phyloP scores from a whole-genome alignment of 2,888 invertebrate species.

The Linnaemya vulpina region DNA sequence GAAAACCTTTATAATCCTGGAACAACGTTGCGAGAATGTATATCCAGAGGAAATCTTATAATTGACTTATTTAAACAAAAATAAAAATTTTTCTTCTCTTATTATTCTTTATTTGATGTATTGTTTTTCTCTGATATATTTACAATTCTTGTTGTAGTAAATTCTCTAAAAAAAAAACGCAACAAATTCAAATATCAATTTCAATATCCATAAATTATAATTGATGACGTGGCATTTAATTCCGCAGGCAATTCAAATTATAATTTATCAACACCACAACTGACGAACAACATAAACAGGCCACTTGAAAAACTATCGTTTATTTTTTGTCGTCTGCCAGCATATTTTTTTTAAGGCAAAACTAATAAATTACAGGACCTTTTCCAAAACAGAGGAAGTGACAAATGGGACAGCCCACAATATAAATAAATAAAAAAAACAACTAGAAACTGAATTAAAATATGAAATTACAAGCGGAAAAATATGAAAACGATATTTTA shows the following conservation, averaged over 20 bases:
- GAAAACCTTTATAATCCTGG: too few species aligned
- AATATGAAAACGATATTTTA: slow-evolving; percentile 56
- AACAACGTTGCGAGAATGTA: too few species aligned
- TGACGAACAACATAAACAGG: slow-evolving; percentile 17
- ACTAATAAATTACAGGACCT: slow-evolving; percentile 50
- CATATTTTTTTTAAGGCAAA: slow-evolving; percentile 7
- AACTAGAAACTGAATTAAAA: not conserved
- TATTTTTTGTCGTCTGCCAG: not conserved
- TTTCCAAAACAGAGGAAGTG: slow-evolving; percentile 50
- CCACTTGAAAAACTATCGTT: slow-evolving; percentile 44
- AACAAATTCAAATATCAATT: not conserved
- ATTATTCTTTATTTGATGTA: too few species aligned
- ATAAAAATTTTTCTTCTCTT: too few species aligned
- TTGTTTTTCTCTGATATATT: too few species aligned
- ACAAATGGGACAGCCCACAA: slow-evolving; percentile 62
- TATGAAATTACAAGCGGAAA: slow-evolving; percentile 16
- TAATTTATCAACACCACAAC: slow-evolving; percentile 62
- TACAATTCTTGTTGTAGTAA: too few species aligned
- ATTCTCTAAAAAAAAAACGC: too few species aligned
- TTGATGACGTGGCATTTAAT: slow-evolving; percentile 21
- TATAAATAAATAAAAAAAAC: slow-evolving; percentile 36
- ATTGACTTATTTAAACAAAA: too few species aligned
- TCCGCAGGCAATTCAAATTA: slow-evolving; percentile 24
- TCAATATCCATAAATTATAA: slow-evolving; percentile 28
- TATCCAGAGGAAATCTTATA: too few species aligned